A percentile compares a stretch with the other conserved stretches of the same genome.
phyloP scores from a whole-genome alignment of 2,888 invertebrate species.

The Nymphalis urticae region DNA sequence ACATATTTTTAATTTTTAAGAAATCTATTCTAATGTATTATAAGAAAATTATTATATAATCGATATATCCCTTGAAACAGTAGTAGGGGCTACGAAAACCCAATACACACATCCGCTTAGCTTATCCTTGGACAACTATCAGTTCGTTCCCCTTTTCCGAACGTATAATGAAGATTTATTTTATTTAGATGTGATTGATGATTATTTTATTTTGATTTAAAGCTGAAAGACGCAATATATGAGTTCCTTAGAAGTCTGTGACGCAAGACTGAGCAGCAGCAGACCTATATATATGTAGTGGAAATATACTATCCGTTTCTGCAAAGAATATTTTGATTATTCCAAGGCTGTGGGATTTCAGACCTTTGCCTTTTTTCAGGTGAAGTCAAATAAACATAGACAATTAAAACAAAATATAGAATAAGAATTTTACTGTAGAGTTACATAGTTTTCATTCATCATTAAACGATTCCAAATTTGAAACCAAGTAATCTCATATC shows the following conservation, averaged over 20 bases:
- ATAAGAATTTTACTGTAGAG: no score
- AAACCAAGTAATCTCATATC: no score
- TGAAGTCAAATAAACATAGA: no score
- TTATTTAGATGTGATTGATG: slow-evolving; percentile 23
- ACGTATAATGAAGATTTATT: slow-evolving; percentile 33
- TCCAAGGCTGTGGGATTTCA: no score
- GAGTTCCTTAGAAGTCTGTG: slow-evolving; percentile 10
- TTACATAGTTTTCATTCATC: no score
- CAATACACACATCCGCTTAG: slow-evolving; percentile 20
- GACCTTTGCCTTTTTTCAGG: no score
- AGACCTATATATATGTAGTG: background rate
- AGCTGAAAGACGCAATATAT: slow-evolving; percentile 7
- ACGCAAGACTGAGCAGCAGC: slow-evolving; percentile 7
- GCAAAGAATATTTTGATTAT: background rate
- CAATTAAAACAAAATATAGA: no score
- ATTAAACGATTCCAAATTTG: no score
- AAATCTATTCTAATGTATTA: no score
- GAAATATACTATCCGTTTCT: background rate
- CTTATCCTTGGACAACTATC: slow-evolving; percentile 37
- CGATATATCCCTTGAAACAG: background rate
- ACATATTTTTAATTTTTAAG: no score
- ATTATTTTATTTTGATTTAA: slow-evolving; percentile 30
- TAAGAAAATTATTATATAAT: background rate
- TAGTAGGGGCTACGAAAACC: slow-evolving; percentile 20
- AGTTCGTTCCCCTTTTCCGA: slow-evolving; percentile 35